These are phyloP conservation scores for Macropus fuliginosus DNA, from an alignment of 2,797 vertebrate genomes.

Conservation along the genomic window DNA sequence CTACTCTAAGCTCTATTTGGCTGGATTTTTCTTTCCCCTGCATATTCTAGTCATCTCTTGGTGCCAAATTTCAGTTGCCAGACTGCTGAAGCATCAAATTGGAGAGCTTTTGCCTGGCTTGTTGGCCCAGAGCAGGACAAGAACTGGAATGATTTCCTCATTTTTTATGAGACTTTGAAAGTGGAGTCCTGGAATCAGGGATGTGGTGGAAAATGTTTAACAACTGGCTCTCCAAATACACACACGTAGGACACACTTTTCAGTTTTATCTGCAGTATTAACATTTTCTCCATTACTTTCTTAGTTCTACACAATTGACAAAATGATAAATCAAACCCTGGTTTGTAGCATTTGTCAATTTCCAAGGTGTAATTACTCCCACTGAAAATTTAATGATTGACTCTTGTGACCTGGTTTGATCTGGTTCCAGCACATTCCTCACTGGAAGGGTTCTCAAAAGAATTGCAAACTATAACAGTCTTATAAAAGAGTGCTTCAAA, in stretches of 20 bases:
- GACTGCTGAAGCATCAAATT: constrained; percentile 4
- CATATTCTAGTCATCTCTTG: neutral
- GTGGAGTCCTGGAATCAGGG: neutral
- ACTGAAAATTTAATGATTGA: neutral
- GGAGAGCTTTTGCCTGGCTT: neutral
- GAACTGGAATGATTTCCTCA: neutral
- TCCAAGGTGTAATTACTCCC: neutral
- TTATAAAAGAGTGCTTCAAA: constrained; percentile 8
- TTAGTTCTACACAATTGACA: neutral
- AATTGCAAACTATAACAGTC: constrained; percentile 25
- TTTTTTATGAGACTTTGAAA: neutral
- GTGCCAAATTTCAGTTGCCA: neutral
- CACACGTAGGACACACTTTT: neutral
- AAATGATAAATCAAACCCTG: neutral
- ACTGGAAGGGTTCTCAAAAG: neutral
- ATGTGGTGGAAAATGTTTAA: neutral
- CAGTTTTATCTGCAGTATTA: neutral
- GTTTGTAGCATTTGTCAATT: neutral
- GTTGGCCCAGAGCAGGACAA: neutral
- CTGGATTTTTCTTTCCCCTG: neutral
- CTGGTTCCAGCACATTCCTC: neutral
- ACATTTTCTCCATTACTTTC: neutral
- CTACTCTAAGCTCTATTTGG: constrained; percentile 4
- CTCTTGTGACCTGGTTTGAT: neutral
- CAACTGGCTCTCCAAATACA: neutral